Evolutionary conservation across 2,888 invertebrate genomes (phyloP).

Genomic region (Phyllotreta cruciferae): DNA sequence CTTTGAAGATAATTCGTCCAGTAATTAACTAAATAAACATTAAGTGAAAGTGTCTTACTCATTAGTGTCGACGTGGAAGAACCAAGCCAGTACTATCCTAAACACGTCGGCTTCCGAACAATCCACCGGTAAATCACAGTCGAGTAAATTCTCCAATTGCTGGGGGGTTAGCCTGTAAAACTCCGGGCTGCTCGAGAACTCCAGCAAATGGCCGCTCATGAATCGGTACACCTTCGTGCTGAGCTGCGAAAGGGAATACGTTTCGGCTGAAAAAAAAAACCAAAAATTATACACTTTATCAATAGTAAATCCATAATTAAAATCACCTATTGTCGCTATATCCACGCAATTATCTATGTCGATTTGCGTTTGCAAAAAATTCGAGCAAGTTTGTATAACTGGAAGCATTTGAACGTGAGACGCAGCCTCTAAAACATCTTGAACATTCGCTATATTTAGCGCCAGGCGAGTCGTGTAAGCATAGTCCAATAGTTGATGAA

Average conservation of each 20-base stretch:
- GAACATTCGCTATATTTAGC: slow-evolving; percentile 67
- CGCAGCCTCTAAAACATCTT: slow-evolving; percentile 74
- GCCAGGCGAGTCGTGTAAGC: slow-evolving; percentile 72
- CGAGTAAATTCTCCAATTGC: slow-evolving; percentile 69
- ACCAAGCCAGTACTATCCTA: slow-evolving; percentile 67
- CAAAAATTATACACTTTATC: neutral
- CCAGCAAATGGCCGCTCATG: slow-evolving; percentile 69
- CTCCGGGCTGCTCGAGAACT: slow-evolving; percentile 67
- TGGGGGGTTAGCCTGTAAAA: slow-evolving; percentile 67
- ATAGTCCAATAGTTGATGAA: slow-evolving; percentile 70
- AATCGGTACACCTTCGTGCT: slow-evolving; percentile 69
- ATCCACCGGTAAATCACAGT: slow-evolving; percentile 73
- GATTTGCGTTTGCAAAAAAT: slow-evolving; percentile 70
- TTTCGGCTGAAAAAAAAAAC: slow-evolving; percentile 62
- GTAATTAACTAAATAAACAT: neutral
- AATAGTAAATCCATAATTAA: neutral
- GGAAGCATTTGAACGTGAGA: slow-evolving; percentile 70
- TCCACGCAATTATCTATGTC: slow-evolving; percentile 77
- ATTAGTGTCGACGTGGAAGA: slow-evolving; percentile 59
- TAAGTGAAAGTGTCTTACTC: slow-evolving; percentile 49
- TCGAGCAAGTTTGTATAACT: slow-evolving; percentile 71
- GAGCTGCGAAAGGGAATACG: slow-evolving; percentile 68
- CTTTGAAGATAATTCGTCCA: slow-evolving; percentile 29
- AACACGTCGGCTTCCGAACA: slow-evolving; percentile 70
- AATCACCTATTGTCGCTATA: slow-evolving; percentile 65